Conservation (phyloP, 2,113 vertebrate genomes). For the Ophthalmolycus amberensis region DNA sequence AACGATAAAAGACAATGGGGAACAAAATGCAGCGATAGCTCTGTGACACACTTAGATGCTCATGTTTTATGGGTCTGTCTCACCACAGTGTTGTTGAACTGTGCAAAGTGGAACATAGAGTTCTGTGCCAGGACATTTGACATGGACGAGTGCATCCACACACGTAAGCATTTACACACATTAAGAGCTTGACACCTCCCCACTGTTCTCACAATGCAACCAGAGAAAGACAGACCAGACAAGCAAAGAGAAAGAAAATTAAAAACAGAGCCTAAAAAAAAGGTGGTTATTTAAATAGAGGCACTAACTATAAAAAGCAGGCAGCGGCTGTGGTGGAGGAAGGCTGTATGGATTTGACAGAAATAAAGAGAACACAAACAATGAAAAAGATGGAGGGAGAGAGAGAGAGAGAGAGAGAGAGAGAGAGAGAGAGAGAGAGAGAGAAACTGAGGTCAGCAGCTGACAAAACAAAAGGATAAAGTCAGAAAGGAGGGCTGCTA, state of each 20-base stretch:
- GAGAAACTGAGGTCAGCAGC: constrained; percentile 68
- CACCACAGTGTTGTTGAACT: constrained; percentile 5
- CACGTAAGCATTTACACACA: neutral
- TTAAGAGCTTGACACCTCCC: constrained; percentile 2
- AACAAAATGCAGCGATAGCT: neutral
- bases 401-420: neutral
- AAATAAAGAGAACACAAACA: constrained; percentile 62
- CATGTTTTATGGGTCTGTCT: constrained; percentile 1
- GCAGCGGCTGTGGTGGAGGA: constrained; percentile 20
- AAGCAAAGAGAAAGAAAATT: neutral
- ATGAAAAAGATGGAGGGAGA: constrained; percentile 35
- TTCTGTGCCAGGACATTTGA: constrained; percentile 37
- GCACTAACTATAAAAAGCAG: constrained; percentile 15
- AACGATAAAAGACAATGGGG: constrained; percentile 1
- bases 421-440: constrained; percentile 11
- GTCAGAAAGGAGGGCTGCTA: constrained; percentile 68
- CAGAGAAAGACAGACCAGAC: constrained; percentile 18
- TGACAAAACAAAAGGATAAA: constrained; percentile 79
- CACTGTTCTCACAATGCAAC: constrained; percentile 29
- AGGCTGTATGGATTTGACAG: constrained; percentile 37
- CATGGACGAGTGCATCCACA: constrained; percentile 31
- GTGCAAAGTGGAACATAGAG: constrained; percentile 33
- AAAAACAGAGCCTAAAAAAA: constrained; percentile 13
- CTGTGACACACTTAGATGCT: neutral
- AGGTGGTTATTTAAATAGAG: constrained; percentile 21